Evolutionary conservation across 92 coral and sea anemone species (phyloP), one percentile per base, ranked within the genome.

Genomic region (Parazoanthus atlanticus): DNA sequence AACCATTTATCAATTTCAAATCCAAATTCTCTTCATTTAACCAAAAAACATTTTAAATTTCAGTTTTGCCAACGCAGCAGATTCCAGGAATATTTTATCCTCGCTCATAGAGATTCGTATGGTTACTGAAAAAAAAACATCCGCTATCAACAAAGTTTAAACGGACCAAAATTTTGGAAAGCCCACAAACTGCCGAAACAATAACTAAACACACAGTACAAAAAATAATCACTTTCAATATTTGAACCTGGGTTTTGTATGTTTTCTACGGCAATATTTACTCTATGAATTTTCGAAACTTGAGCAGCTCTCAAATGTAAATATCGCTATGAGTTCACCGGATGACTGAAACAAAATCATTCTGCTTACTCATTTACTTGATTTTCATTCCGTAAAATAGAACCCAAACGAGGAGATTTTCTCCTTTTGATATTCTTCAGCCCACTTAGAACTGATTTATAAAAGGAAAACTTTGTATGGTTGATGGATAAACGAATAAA

Each of bases 231-330:
- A 85, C 33, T 89, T 85, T 89, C 88, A 83, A 89, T 71, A 58
- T 91, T 81, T 89, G 90, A 84, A 19, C 79, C 43, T 36, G 46
- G 71, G 75, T 36, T 74, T 26, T 92, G 94, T 92, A 83, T 89
- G 88, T 82, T 85, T 89, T 92, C 72, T 89, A 80, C 84, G 80
- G 92, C 90, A 92, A 92, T 92, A 92, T 92, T 92, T 90, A 86
- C 94, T 56, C 82, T 89, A 64, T 70, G 74, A 89, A 92, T 92
- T 89, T 92, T 78, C 89, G 88, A 43, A 92, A 91, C 88, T 89
- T 89, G 94, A 85, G 85, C 86, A 73, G 80, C 81, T 75, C 87
- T 79, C 78, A 31, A 41, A 19, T 13, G 87, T 84, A 84, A 84
- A 84, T 47, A 84, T 72, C 29, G 49, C 38, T 38, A 30, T 16